Conservation (phyloP, 2,113 vertebrate species). For the Cheilinus undulatus region DNA sequence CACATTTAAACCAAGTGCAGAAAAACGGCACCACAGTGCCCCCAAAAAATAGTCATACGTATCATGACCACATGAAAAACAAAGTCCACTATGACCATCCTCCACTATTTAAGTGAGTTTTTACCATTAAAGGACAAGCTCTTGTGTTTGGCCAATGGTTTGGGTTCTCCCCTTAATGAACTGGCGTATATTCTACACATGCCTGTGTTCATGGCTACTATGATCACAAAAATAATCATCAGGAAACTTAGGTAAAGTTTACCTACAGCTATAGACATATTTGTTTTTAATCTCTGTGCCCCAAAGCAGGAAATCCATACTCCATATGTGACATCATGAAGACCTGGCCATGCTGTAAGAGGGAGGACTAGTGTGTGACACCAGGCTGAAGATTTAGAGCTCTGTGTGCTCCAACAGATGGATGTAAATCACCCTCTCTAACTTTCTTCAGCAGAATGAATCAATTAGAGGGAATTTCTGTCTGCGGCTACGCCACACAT, state of each 20-base stretch:
- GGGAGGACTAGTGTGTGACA: constrained; percentile 1
- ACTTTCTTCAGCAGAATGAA: constrained; percentile 12
- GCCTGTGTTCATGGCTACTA: too few species aligned
- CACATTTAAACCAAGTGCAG: too few species aligned
- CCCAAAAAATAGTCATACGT: too few species aligned
- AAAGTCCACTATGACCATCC: too few species aligned
- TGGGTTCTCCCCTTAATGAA: too few species aligned
- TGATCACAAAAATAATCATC: background rate
- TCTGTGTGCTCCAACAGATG: constrained; percentile 5
- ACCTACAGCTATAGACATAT: background rate
- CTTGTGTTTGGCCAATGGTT: too few species aligned
- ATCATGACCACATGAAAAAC: too few species aligned
- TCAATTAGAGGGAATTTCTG: constrained; percentile 11
- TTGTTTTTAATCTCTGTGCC: background rate
- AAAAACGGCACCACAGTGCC: too few species aligned
- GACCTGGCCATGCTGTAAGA: constrained; percentile 3
- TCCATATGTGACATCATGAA: background rate
- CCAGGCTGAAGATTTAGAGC: background rate
- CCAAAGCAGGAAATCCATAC: background rate
- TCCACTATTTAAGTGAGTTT: too few species aligned
- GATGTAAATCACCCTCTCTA: background rate
- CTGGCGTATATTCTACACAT: too few species aligned
- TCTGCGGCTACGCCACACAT: background rate
- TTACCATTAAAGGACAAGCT: too few species aligned
- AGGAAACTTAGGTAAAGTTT: too few species aligned